Percentiles rank a stretch among this genome's conserved stretches.
phyloP scores from a whole-genome alignment of 2,888 invertebrate species.

The Macrophya alboannulata region DNA sequence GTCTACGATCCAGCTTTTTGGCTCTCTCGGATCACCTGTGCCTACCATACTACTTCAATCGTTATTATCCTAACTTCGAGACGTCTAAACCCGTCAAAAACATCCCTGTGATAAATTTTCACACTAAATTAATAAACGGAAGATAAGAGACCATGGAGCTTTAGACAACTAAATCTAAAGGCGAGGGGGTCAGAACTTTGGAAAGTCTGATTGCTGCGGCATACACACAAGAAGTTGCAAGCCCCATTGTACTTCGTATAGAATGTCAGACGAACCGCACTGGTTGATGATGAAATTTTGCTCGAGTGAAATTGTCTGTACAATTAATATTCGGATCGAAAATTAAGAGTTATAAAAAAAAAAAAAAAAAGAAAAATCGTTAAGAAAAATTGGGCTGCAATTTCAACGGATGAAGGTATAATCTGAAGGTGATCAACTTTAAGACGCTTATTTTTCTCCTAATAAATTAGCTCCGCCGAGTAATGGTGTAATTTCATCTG shows the following conservation, averaged over 20 bases:
- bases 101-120: not conserved
- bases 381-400: not conserved
- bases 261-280: not conserved
- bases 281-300: not conserved
- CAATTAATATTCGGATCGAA: not conserved
- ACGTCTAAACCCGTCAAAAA: not conserved
- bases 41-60: not conserved
- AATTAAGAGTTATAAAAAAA: not conserved
- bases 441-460: not conserved
- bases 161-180: not conserved
- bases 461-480: not conserved
- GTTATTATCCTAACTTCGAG: not conserved
- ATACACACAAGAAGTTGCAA: constrained; percentile 26
- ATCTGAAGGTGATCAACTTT: not conserved
- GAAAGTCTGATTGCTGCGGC: not conserved
- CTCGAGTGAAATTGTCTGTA: not conserved
- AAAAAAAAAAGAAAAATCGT: not conserved
- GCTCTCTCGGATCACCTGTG: not conserved
- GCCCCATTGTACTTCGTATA: not conserved
- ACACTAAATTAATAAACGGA: not conserved
- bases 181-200: not conserved
- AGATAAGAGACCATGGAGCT: not conserved
- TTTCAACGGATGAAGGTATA: not conserved
- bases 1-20: not conserved
- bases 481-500: constrained; percentile 33